phyloP scores from a whole-genome alignment of 2,888 invertebrate species.

The Polia nebulosa region DNA sequence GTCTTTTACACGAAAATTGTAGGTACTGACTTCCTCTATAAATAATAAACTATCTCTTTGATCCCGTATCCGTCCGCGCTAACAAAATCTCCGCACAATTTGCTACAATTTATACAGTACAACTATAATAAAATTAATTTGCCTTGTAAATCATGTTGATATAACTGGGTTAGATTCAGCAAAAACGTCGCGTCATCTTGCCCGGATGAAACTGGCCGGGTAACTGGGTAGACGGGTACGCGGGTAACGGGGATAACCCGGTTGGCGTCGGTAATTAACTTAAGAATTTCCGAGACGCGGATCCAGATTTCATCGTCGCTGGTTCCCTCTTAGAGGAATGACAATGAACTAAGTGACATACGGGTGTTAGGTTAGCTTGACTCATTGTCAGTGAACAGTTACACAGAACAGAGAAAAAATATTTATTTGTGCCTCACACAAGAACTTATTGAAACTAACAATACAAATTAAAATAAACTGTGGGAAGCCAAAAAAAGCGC shows the following conservation, averaged over 20 bases:
- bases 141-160: slow-evolving; percentile 57
- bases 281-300: slow-evolving; percentile 64
- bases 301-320: slow-evolving; percentile 61
- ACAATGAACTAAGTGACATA: slow-evolving; percentile 59
- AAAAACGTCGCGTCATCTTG: slow-evolving; percentile 56
- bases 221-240: slow-evolving; percentile 6
- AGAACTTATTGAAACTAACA: too few relatives aligned
- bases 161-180: slow-evolving; percentile 55
- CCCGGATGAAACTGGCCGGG: slow-evolving; percentile 44
- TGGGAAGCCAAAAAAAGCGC: too few relatives aligned
- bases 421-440: too few relatives aligned
- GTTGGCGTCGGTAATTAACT: slow-evolving; percentile 68
- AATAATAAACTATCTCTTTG: slow-evolving; percentile 6
- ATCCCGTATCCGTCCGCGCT: background rate
- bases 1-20: background rate
- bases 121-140: slow-evolving; percentile 55
- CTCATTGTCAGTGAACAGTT: too few relatives aligned
- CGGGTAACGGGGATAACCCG: slow-evolving; percentile 50
- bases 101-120: slow-evolving; percentile 32
- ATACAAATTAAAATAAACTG: too few relatives aligned
- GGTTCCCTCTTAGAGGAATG: slow-evolving; percentile 56
- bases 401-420: too few relatives aligned
- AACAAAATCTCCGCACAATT: slow-evolving; percentile 38
- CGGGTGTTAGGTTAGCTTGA: slow-evolving; percentile 1
- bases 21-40: too few relatives aligned